Evolutionary conservation across 92 coral and sea anemone genomes (phyloP), one percentile per base, ranked within the genome.

Genomic region (Siderastrea siderea): DNA sequence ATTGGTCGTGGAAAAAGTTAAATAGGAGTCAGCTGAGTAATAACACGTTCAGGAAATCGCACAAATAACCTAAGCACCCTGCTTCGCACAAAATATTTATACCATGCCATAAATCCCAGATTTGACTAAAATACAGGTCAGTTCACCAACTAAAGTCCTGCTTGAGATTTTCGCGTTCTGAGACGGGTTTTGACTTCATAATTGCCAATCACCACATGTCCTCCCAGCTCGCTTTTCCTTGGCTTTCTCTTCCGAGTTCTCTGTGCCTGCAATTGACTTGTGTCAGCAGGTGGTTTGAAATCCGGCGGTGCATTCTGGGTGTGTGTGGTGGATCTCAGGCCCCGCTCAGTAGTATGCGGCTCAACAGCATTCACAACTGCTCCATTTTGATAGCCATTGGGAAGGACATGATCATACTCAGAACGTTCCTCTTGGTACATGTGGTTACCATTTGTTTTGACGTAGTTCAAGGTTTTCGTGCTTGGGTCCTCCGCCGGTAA

Each of bases 401-500:
- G 58, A 12, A 65, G 82, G 19, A 74, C 74, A 15, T 50, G 46
- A 46, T 44, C 63, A 38, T 88, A 74, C 62, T 53, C 89, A 16
- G 68, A 50, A n/a, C 70, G 66, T 54, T 85, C 90, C 1, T 51
- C 85, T 14, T 81, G 75, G 11, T 70, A 54, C 52, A 93, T 75
- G 75, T 91, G 92, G 75, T 91, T 79, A 0, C 99, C 99, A 71
- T 97, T 97, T 60, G 94, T 84, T 55, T 66, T 92, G 11, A 97
- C 88, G 79, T 97, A 97, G 75, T 94, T 95, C 51, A 95, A 81
- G 45, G 98, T 93, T 78, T 95, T 97, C 63, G 90, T 93, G 26
- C 82, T 84, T 0, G 98, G 67, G 71, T 97, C 99, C 46, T 95
- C 97, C 4, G 97, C 95, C 2, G 99, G 99, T 66, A 97, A 85